Percentiles rank a stretch among this genome's conserved stretches.
phyloP scores from a whole-genome alignment of 2,888 invertebrate species.

The Galerucella nymphaeae region DNA sequence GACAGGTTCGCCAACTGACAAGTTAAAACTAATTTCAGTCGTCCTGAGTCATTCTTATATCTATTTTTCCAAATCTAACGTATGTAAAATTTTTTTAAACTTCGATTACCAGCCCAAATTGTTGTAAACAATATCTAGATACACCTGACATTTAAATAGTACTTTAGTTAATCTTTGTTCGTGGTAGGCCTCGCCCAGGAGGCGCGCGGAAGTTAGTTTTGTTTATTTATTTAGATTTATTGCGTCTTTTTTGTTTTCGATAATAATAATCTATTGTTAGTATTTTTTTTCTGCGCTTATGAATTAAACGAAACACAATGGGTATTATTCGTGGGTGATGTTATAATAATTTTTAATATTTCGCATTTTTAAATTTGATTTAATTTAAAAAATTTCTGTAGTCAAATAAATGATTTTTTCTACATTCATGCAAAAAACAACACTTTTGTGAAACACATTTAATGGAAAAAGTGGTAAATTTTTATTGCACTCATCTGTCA shows the following conservation, averaged over 20 bases:
- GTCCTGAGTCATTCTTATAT: neutral
- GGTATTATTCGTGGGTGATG: neutral
- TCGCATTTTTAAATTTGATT: too few species aligned
- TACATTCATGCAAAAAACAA: too few species aligned
- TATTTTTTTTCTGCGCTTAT: neutral
- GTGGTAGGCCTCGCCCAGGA: slow-evolving; percentile 33
- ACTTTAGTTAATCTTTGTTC: slow-evolving; percentile 30
- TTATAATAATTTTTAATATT: too few species aligned
- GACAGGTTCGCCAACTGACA: too few species aligned
- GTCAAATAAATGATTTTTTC: too few species aligned
- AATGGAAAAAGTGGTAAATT: too few species aligned
- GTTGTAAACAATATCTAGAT: slow-evolving; percentile 25
- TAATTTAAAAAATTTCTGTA: too few species aligned
- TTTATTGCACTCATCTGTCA: too few species aligned
- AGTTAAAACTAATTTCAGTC: too few species aligned
- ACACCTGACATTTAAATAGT: slow-evolving; percentile 14
- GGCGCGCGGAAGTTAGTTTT: slow-evolving; percentile 27
- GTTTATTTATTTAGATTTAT: slow-evolving; percentile 7
- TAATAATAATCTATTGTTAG: neutral
- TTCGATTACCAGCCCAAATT: slow-evolving; percentile 10
- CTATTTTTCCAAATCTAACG: neutral
- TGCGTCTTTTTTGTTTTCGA: neutral
- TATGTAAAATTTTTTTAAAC: neutral
- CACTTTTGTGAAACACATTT: too few species aligned
- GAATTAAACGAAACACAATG: neutral